Base-by-base conservation (phyloP, 1,140 invertebrate genomes). In the Aphis gossypii region DNA sequence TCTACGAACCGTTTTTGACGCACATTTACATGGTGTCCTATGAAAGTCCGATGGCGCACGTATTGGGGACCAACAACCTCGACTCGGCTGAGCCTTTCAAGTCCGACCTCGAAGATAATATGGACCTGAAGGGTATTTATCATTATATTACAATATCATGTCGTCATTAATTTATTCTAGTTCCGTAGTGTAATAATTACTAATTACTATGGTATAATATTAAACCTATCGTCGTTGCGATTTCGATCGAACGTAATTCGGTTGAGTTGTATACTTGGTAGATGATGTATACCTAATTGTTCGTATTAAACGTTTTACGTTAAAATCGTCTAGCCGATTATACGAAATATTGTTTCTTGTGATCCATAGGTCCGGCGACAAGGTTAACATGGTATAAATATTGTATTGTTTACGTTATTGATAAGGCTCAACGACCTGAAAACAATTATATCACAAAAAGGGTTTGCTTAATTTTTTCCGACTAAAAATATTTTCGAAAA, bases 21-120 rank as follows among this genome's bases (percentile, higher is more conserved):
- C 51, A 91, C 41, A 11, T 84, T 84, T 92, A 83, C 54, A 93
- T 93, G 92, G 92, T 93, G 76, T 93, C 56, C 11, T 93, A 56
- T 84, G 92, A 30, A 25, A 44, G 82, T 44, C 82, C 84, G 92
- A 93, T 93, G 92, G 92, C 92, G 48, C 92, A 83, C 92, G 82
- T 84, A 25, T 54, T 93, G 48, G 92, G 92, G 82, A 93, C 48
- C 48, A 41, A 51, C 23, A 93, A 93, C 48, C 48, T 83, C 48
- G 90, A 30, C 89, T 21, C 20, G 0, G 5, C 88, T 38, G 90
- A 84, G 51, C 92, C 92, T 5, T 93, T 56, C 48, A 93, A 51
- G 82, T 90, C 56, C 54, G 56, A 51, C 82, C 14, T 30, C 46
- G 82, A 86, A 51, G 48, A 92, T n/a, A 46, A 92, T n/a, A 46